Evolutionary conservation across 2,888 invertebrate species (phyloP).

Genomic region (Agrotis ipsilon): DNA sequence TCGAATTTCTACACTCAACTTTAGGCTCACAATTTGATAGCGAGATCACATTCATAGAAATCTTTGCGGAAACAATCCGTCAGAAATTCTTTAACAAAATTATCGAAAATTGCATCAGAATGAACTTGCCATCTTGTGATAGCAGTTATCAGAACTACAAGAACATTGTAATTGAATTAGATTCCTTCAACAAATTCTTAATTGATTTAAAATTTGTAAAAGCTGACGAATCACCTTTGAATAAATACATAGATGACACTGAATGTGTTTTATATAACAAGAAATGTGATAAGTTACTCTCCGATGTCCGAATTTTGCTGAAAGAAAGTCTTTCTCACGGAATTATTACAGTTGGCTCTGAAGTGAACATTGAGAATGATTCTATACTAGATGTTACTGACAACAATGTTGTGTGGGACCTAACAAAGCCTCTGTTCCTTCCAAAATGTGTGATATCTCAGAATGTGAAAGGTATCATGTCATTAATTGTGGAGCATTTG

Average conservation of each 20-base stretch:
- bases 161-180: slow-evolving; percentile 83
- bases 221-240: slow-evolving; percentile 81
- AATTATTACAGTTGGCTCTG: slow-evolving; percentile 78
- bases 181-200: slow-evolving; percentile 86
- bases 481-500: slow-evolving; percentile 83
- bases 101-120: slow-evolving; percentile 86
- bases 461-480: slow-evolving; percentile 83
- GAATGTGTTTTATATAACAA: slow-evolving; percentile 87
- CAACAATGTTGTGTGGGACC: slow-evolving; percentile 76
- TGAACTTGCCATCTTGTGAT: slow-evolving; percentile 84
- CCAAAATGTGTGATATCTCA: slow-evolving; percentile 86
- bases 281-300: slow-evolving; percentile 86
- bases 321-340: slow-evolving; percentile 82
- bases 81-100: slow-evolving; percentile 86
- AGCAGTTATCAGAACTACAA: slow-evolving; percentile 84
- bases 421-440: slow-evolving; percentile 83
- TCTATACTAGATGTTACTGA: slow-evolving; percentile 76
- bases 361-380: slow-evolving; percentile 69
- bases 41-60: slow-evolving; percentile 82
- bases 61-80: slow-evolving; percentile 82
- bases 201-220: slow-evolving; percentile 87
- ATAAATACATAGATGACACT: slow-evolving; percentile 85
- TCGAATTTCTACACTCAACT: slow-evolving; percentile 87
- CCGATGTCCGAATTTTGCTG: slow-evolving; percentile 80
- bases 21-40: slow-evolving; percentile 83